Conservation (phyloP, 2,113 vertebrate species). For the Pedionomus torquatus region DNA sequence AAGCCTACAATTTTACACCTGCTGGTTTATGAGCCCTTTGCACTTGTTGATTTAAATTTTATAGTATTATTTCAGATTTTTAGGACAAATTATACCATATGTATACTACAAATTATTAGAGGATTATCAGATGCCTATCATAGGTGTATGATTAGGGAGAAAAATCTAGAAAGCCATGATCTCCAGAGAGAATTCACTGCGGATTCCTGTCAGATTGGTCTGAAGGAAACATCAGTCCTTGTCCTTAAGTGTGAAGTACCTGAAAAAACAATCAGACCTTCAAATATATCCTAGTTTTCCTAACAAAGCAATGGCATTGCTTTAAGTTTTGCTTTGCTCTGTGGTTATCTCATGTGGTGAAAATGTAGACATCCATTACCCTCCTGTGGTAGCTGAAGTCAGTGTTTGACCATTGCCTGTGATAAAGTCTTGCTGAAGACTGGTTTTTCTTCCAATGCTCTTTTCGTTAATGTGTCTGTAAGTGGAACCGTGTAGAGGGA, state of each 20-base stretch:
- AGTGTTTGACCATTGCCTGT: neutral
- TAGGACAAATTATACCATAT: neutral
- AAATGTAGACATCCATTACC: neutral
- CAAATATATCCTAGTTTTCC: neutral
- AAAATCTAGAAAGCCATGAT: slow-evolving; percentile 17
- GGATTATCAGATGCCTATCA: neutral
- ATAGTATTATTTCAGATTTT: neutral
- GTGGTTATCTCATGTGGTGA: neutral
- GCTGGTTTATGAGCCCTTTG: neutral
- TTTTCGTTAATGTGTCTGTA: neutral
- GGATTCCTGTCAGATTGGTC: neutral
- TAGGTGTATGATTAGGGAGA: slow-evolving; percentile 27
- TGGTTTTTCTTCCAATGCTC: neutral
- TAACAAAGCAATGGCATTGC: neutral
- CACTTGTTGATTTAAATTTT: neutral
- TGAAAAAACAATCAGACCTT: neutral
- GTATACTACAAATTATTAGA: neutral
- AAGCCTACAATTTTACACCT: neutral
- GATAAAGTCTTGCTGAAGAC: neutral
- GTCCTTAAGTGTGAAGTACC: neutral
- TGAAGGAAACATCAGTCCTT: slow-evolving; percentile 1
- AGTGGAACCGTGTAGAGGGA: neutral
- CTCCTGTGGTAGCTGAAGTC: neutral
- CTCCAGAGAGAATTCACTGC: slow-evolving; percentile 28
- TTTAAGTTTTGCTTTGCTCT: neutral